Conservation (phyloP, 2,113 vertebrate genomes). For the Dascyllus trimaculatus region DNA sequence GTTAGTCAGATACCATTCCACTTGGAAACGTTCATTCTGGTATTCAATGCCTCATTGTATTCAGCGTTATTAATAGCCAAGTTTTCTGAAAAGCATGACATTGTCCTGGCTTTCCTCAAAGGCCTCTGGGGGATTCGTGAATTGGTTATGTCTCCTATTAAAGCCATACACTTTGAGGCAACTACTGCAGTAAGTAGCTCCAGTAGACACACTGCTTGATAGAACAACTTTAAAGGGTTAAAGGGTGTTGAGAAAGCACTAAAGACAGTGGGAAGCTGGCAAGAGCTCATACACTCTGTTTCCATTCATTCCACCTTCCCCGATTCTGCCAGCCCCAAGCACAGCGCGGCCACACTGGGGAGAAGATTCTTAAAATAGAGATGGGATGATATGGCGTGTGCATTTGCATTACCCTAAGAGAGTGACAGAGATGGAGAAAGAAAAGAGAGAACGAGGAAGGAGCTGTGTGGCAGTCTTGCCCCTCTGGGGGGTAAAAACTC, state of each 20-base stretch:
- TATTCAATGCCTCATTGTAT: conserved; percentile 29
- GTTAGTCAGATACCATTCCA: conserved; percentile 26
- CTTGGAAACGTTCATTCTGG: conserved; percentile 15
- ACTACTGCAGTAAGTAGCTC: conserved; percentile 35
- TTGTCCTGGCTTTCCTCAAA: conserved; percentile 43
- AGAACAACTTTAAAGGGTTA: conserved; percentile 60
- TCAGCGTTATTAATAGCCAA: conserved; percentile 58
- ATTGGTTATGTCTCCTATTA: conserved; percentile 39
- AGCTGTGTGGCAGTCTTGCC: conserved; percentile 48
- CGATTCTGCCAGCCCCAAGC: conserved; percentile 67
- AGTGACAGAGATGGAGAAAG: conserved; percentile 70
- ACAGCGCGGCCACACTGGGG: conserved; percentile 58
- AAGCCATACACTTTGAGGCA: conserved; percentile 34
- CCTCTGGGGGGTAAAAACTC: conserved; percentile 62
- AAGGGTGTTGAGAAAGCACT: conserved; percentile 41
- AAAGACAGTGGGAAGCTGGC: conserved; percentile 37
- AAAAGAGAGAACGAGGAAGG: conserved; percentile 51
- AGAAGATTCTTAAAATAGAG: conserved; percentile 77
- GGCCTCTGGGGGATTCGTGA: conserved; percentile 38
- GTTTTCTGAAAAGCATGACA: conserved; percentile 45
- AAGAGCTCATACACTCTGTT: conserved; percentile 45
- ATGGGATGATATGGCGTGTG: conserved; percentile 41
- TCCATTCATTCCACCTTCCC: conserved; percentile 71
- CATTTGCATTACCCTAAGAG: conserved; percentile 75
- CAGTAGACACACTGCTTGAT: conserved; percentile 36